Base-by-base conservation (phyloP, 1,140 invertebrate genomes). In the Drosophila arawakana region DNA sequence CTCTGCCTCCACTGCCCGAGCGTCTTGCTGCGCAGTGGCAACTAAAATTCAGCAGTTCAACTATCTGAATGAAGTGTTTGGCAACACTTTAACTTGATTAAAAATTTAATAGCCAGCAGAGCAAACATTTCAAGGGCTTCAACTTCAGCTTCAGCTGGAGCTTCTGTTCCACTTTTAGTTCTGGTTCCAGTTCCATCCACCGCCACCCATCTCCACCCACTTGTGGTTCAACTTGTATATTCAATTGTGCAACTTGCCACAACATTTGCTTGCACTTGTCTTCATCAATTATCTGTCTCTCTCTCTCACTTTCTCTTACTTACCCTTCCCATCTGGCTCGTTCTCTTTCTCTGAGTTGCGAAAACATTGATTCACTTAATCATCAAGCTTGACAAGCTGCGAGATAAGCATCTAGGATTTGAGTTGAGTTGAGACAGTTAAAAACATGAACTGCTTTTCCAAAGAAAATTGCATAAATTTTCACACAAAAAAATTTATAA, bases 1-100 rank as follows among this genome's bases (percentile, higher is more conserved):
- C 15, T 11, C 2, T 13, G 15, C 30, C 30, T 35, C 0, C 43
- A 15, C 1, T 18, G n/a, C 13, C 3, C 34, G 21, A 37, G 34
- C 39, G 34, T 57, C 61, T 52, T 21, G 11, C 50, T 41, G 21
- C 34, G 59, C 58, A 43, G 37, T 43, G 35, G 11, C 35, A 39
- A 30, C 25, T 30, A 30, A 30, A 30, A 30, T 30, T 30, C 57
- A 61, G 58, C 62, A 65, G 46, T 44, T 39, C 50, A 65, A 55
- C 79, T 66, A 65, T 37, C 61, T 82, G 79, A 80, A 88, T 80
- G 63, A 88, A 88, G 83, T 88, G 84, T 88, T 86, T 86, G 83
- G 86, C 83, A 86, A 88, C 83, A 86, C 83, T 86, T 88, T 88
- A 86, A 86, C 84, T 86, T 80, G 84, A 88, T 88, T 88, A 89